Conservation (phyloP, 2,797 vertebrate genomes). For the Eutrigla gurnardus region DNA sequence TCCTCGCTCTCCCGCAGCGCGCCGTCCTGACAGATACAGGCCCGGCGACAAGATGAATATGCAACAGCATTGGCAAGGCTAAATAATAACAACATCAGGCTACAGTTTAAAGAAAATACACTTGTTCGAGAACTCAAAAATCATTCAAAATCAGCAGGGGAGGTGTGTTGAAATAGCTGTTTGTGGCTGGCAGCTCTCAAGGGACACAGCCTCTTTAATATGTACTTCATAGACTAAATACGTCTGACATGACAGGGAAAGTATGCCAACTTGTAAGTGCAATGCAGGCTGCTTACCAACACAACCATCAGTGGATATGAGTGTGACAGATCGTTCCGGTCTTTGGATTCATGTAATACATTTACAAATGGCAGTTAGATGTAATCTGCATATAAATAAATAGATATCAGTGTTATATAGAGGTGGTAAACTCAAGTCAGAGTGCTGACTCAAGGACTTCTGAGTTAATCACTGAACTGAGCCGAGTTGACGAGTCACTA, state of each 20-base stretch:
- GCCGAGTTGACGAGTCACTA: too few species aligned
- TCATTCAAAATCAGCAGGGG: neutral
- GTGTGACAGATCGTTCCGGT: neutral
- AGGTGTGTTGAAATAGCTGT: neutral
- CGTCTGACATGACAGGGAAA: neutral
- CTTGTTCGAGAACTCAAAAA: neutral
- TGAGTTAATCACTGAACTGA: too few species aligned
- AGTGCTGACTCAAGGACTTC: too few species aligned
- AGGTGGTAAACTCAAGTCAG: too few species aligned
- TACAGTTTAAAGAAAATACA: neutral
- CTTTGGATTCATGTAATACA: neutral
- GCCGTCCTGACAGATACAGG: neutral
- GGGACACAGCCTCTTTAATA: neutral
- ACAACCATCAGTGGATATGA: neutral
- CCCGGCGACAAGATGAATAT: neutral
- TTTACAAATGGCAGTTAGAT: too few species aligned
- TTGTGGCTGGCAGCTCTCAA: neutral
- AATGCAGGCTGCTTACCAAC: neutral
- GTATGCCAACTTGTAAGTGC: neutral
- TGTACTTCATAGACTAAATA: neutral
- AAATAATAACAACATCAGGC: conserved; percentile 3
- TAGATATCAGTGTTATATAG: too few species aligned
- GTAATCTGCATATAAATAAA: neutral
- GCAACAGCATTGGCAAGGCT: neutral
- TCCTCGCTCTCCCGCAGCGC: neutral